Evolutionary conservation across 1,140 invertebrate species (phyloP), one percentile per base, ranked within the genome.

Genomic region (Lasaia peninsularis): DNA sequence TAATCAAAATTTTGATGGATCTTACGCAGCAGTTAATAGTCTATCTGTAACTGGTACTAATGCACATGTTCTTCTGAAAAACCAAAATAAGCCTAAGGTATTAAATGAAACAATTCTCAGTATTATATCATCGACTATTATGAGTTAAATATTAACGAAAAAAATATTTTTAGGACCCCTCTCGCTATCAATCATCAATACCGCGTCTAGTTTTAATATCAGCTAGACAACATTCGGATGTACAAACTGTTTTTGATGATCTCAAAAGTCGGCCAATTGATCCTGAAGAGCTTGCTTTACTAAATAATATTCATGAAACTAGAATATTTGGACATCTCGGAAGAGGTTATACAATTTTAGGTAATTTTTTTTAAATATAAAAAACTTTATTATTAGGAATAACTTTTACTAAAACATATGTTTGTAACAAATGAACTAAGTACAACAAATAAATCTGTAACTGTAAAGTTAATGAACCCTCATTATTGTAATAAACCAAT

Each of bases 281-380:
- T 65, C 75, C 82, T 1, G 92, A 93, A 66, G 91, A 91, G 57
- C 58, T 92, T 1, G 78, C 84, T 2, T 65, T 94, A 0, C 66
- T 91, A 0, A 90, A 92, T 49, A 83, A 90, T 12, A 73, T 90
- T 6, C 89, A 90, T 59, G 60, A 78, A 8, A 83, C 87, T 8
- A 86, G 91, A 14, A 92, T 93, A 60, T 70, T 83, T 14, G 91
- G 91, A 9, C 92, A 94, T 75, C 67, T 93, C 11, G 92, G 91
- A 56, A 80, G 92, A 75, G 92, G 92, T 50, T 93, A 90, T 50
- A 76, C 82, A 0, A 78, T 93, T 40, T 57, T 92, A n/a, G 68
- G 81, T 84, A 66, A 71, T 5, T 12, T 14, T 35, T 4, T 35
- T 33, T 33, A 9, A 33, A 33, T 28, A 28, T 28, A 7, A 28